Percentiles rank a stretch among this genome's conserved stretches.
Evolutionary conservation across 2,113 vertebrate genomes (phyloP).

Genomic region (Neotragus moschatus): DNA sequence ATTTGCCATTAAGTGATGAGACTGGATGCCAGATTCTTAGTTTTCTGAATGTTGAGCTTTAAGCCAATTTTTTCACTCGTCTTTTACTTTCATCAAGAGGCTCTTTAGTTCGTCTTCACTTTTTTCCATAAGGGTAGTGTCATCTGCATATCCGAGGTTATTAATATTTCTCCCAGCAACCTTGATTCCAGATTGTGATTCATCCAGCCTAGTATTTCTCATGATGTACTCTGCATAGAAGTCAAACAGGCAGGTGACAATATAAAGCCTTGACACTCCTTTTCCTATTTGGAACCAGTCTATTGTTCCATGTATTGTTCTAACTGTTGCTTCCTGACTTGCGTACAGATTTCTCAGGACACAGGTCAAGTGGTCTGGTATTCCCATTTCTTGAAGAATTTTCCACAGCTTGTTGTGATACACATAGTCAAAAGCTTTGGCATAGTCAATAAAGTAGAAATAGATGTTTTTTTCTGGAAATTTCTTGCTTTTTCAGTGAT

Average conservation of each 20-base stretch:
- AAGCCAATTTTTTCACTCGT: neutral
- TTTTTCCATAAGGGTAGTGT: neutral
- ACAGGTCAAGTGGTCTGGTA: neutral
- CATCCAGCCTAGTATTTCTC: neutral
- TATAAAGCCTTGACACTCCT: neutral
- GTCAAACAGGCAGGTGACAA: neutral
- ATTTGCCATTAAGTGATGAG: neutral
- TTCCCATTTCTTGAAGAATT: no score
- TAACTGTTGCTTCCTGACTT: no score
- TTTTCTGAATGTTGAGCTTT: neutral
- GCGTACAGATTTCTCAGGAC: neutral
- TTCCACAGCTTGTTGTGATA: neutral
- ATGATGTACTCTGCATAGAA: neutral
- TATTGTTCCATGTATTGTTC: no score
- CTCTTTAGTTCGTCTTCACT: neutral
- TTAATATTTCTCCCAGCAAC: neutral
- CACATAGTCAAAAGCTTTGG: neutral
- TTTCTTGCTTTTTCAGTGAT: neutral
- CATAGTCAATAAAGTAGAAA: neutral
- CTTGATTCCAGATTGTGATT: neutral
- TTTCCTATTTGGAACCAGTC: neutral
- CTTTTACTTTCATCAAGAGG: neutral
- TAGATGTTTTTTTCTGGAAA: neutral
- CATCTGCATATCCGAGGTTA: neutral
- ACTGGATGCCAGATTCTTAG: rapidly evolving